A percentile compares a stretch with the other conserved stretches of the same genome.
phyloP scores from a whole-genome alignment of 2,888 invertebrate genomes.

The Orgyia antiqua region DNA sequence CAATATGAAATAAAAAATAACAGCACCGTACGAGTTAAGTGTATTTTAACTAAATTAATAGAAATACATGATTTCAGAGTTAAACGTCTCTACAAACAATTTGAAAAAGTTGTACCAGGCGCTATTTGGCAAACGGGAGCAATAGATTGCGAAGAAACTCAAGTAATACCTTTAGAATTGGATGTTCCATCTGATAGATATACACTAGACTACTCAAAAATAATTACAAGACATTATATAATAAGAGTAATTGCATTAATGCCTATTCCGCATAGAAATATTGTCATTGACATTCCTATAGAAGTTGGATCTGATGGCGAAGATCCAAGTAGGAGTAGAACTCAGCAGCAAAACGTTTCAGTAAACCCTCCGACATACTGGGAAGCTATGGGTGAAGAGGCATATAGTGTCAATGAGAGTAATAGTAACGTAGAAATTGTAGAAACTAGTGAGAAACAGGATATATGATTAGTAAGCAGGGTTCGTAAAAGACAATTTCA shows the following conservation, averaged over 20 bases:
- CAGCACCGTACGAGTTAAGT: slow-evolving; percentile 26
- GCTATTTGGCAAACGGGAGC: slow-evolving; percentile 26
- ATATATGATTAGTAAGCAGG: too few species aligned
- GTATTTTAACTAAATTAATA: slow-evolving; percentile 26
- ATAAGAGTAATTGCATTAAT: slow-evolving; percentile 25
- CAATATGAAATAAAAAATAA: slow-evolving; percentile 33
- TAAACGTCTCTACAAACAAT: slow-evolving; percentile 8
- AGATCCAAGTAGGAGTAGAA: not conserved
- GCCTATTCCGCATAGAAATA: slow-evolving; percentile 33
- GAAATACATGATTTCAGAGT: slow-evolving; percentile 26
- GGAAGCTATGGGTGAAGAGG: slow-evolving; percentile 27
- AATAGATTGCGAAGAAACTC: slow-evolving; percentile 20
- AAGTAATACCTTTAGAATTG: slow-evolving; percentile 18
- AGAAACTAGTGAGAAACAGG: too few species aligned
- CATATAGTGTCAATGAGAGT: too few species aligned
- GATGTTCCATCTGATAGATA: slow-evolving; percentile 6
- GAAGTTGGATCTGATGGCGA: slow-evolving; percentile 22
- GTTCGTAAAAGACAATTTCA: too few species aligned
- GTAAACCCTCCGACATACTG: slow-evolving; percentile 32
- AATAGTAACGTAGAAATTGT: too few species aligned
- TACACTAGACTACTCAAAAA: slow-evolving; percentile 29
- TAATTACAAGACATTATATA: slow-evolving; percentile 29
- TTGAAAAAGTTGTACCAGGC: slow-evolving; percentile 15
- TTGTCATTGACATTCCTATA: slow-evolving; percentile 27
- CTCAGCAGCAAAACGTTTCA: not conserved